Evolutionary conservation across 2,888 invertebrate genomes (phyloP).

Genomic region (Onchidella celtica): DNA sequence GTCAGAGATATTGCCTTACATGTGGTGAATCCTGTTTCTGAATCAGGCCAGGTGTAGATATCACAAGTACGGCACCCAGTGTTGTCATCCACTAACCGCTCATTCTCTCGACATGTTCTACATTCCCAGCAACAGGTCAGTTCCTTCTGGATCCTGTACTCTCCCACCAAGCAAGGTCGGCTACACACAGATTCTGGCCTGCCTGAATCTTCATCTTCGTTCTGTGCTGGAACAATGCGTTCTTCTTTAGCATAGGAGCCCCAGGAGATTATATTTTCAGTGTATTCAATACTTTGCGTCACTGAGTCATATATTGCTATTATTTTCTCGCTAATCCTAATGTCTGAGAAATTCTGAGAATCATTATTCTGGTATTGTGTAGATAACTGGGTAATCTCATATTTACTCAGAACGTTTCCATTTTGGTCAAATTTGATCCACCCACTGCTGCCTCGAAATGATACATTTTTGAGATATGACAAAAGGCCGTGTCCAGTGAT

Average conservation of each 20-base stretch:
- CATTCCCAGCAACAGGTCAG: constrained; percentile 66
- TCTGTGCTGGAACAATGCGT: background rate
- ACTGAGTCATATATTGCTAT: background rate
- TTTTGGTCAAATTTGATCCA: constrained; percentile 23
- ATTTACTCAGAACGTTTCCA: constrained; percentile 27
- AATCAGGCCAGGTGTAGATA: constrained; percentile 56
- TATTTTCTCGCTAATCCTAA: background rate
- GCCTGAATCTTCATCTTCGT: no score
- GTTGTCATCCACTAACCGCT: constrained; percentile 45
- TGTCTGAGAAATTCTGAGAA: background rate
- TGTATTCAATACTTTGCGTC: background rate
- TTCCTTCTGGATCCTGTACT: constrained; percentile 54
- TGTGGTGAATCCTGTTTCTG: constrained; percentile 34
- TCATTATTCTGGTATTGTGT: background rate
- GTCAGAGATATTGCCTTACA: constrained; percentile 44
- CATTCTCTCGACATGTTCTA: constrained; percentile 59
- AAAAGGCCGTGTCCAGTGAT: constrained; percentile 35
- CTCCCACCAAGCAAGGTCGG: constrained; percentile 57
- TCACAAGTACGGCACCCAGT: constrained; percentile 53
- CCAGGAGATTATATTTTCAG: constrained; percentile 4
- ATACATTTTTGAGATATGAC: constrained; percentile 39
- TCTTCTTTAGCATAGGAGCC: background rate
- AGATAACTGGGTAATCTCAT: constrained; percentile 26
- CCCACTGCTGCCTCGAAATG: constrained; percentile 25
- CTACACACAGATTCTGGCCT: constrained; percentile 56